These are phyloP conservation scores for Drosophila koepferae DNA, from an alignment of 2,888 invertebrate genomes.

Conservation along the genomic window DNA sequence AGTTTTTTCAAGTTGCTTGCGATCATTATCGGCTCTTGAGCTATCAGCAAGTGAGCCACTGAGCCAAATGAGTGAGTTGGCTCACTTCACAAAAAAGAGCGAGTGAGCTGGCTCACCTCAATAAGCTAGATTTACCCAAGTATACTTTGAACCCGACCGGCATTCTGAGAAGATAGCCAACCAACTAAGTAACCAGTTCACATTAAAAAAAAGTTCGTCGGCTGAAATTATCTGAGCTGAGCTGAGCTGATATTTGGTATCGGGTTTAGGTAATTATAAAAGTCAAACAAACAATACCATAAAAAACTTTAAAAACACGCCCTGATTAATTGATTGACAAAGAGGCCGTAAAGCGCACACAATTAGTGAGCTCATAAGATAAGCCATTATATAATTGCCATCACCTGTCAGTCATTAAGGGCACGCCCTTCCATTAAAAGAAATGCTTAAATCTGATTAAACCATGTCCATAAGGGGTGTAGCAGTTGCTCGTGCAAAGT, in stretches of 20 bases:
- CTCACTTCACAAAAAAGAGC: too few species aligned
- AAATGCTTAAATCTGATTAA: conserved; percentile 28
- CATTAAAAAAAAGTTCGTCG: conserved; percentile 26
- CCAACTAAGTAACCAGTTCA: conserved; percentile 31
- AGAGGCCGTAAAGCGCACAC: conserved; percentile 31
- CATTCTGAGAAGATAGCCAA: conserved; percentile 19
- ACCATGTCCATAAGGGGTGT: conserved; percentile 3
- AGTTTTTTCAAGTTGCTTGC: too few species aligned
- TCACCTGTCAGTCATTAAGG: conserved; percentile 21
- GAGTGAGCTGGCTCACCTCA: too few species aligned
- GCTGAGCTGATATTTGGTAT: conserved; percentile 23
- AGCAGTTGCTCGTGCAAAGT: conserved; percentile 6
- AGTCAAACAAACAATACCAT: background rate
- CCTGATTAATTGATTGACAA: conserved; percentile 51
- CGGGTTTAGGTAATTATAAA: conserved; percentile 42
- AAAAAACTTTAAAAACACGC: conserved; percentile 27
- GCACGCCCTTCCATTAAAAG: conserved; percentile 36
- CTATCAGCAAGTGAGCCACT: too few species aligned
- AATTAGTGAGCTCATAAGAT: conserved; percentile 47
- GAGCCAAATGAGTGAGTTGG: too few species aligned
- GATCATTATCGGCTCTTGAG: too few species aligned
- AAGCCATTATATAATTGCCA: conserved; percentile 34
- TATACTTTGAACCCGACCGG: background rate
- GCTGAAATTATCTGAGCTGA: conserved; percentile 14
- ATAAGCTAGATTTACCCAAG: too few species aligned